phyloP scores from a whole-genome alignment of 2,113 vertebrate genomes.

The Acanthochromis polyacanthus region DNA sequence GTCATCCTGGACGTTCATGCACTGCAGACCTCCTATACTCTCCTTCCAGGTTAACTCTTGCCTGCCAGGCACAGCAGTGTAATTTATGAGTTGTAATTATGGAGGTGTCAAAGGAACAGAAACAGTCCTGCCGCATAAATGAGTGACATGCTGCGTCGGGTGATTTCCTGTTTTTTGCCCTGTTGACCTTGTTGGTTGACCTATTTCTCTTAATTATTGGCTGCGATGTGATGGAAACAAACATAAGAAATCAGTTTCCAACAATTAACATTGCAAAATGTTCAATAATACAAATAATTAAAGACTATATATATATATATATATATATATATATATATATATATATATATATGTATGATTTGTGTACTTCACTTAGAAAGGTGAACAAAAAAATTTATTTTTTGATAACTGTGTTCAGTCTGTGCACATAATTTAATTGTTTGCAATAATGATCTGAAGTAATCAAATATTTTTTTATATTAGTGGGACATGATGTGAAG shows the following conservation, averaged over 20 bases:
- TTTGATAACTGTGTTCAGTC: too few relatives aligned
- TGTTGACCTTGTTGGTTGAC: constrained; percentile 40
- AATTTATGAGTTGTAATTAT: constrained; percentile 73
- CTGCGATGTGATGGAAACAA: neutral
- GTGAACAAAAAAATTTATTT: too few relatives aligned
- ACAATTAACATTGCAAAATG: neutral
- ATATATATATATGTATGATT: too few relatives aligned
- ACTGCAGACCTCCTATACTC: neutral
- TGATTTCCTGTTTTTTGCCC: constrained; percentile 60
- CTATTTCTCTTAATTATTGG: constrained; percentile 37
- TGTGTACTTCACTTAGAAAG: too few relatives aligned
- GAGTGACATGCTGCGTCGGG: constrained; percentile 17
- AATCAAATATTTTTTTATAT: too few relatives aligned
- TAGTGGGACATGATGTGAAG: neutral
- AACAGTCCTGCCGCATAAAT: constrained; percentile 58
- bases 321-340: too few relatives aligned
- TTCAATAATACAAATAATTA: too few relatives aligned
- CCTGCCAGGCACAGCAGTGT: constrained; percentile 31
- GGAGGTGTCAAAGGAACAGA: constrained; percentile 70
- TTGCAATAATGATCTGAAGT: neutral
- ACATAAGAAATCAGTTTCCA: neutral
- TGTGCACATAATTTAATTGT: neutral
- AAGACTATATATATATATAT: too few relatives aligned
- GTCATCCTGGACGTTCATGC: neutral
- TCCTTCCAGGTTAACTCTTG: constrained; percentile 6